Evolutionary conservation across 2,888 invertebrate species (phyloP).

Genomic region (Ecdyonurus torrentis): DNA sequence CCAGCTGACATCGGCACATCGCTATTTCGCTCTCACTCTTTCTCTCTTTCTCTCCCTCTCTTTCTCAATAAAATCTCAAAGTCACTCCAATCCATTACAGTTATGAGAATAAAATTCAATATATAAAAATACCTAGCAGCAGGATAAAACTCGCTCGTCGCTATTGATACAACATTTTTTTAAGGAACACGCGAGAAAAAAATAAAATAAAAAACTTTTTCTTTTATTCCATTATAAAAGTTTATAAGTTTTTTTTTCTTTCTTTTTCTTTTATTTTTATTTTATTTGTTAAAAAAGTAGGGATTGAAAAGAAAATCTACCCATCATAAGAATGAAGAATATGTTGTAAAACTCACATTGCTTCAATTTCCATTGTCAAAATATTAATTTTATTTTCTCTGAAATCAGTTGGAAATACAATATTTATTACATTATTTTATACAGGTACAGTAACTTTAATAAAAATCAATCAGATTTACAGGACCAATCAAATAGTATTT

Average conservation of each 20-base stretch:
- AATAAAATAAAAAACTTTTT: not conserved
- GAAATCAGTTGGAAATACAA: too few relatives aligned
- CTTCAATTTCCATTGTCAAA: too few relatives aligned
- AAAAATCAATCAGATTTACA: too few relatives aligned
- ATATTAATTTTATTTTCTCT: too few relatives aligned
- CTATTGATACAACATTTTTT: not conserved
- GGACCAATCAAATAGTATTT: too few relatives aligned
- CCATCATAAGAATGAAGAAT: not conserved
- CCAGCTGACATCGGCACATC: not conserved
- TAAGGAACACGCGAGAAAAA: not conserved
- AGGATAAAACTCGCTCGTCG: not conserved
- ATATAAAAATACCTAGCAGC: too few relatives aligned
- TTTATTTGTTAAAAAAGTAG: too few relatives aligned
- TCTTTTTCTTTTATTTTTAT: not conserved
- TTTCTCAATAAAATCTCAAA: not conserved
- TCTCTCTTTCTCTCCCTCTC: not conserved
- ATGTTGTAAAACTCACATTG: too few relatives aligned
- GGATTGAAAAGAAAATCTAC: not conserved
- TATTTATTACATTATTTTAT: too few relatives aligned
- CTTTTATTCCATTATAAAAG: not conserved
- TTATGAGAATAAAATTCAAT: not conserved
- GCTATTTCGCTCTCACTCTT: too few relatives aligned
- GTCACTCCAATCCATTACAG: not conserved
- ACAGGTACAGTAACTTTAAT: too few relatives aligned
- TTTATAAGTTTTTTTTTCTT: not conserved